phyloP scores from a whole-genome alignment of 2,113 vertebrate genomes.

The Osmerus mordax region DNA sequence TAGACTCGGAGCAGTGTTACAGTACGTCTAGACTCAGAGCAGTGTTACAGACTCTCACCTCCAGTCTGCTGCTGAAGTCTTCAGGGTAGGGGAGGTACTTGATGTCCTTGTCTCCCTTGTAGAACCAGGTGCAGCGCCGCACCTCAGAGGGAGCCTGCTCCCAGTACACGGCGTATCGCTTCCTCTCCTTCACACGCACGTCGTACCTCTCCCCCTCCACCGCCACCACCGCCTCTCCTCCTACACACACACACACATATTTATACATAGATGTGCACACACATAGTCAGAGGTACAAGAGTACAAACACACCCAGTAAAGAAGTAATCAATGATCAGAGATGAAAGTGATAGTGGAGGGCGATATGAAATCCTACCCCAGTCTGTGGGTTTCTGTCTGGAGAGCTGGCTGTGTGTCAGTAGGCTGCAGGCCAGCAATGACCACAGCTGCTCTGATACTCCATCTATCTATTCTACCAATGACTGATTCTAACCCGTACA shows the following conservation, averaged over 20 bases:
- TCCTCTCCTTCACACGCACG: slow-evolving; percentile 78
- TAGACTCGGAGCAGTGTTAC: neutral
- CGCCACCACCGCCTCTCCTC: slow-evolving; percentile 72
- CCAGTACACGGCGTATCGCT: slow-evolving; percentile 87
- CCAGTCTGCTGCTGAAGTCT: slow-evolving; percentile 81
- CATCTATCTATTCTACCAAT: slow-evolving; percentile 1
- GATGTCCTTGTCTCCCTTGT: slow-evolving; percentile 69
- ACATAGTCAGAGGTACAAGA: neutral
- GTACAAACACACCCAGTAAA: neutral
- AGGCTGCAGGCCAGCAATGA: slow-evolving; percentile 5
- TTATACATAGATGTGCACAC: neutral
- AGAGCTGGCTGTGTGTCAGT: slow-evolving; percentile 10
- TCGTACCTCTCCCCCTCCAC: slow-evolving; percentile 90
- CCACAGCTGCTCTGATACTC: slow-evolving; percentile 53
- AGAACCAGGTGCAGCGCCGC: slow-evolving; percentile 93
- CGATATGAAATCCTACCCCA: neutral
- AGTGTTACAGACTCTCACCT: slow-evolving; percentile 69
- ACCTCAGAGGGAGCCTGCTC: slow-evolving; percentile 84
- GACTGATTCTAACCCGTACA: neutral
- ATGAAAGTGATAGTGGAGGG: neutral
- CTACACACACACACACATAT: slow-evolving; percentile 1
- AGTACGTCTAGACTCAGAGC: neutral
- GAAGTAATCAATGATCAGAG: neutral
- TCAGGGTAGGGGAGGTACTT: slow-evolving; percentile 56
- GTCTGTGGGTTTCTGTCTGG: neutral